Evolutionary conservation across 2,113 vertebrate genomes (phyloP).

Genomic region (Scartelaos histophorus): DNA sequence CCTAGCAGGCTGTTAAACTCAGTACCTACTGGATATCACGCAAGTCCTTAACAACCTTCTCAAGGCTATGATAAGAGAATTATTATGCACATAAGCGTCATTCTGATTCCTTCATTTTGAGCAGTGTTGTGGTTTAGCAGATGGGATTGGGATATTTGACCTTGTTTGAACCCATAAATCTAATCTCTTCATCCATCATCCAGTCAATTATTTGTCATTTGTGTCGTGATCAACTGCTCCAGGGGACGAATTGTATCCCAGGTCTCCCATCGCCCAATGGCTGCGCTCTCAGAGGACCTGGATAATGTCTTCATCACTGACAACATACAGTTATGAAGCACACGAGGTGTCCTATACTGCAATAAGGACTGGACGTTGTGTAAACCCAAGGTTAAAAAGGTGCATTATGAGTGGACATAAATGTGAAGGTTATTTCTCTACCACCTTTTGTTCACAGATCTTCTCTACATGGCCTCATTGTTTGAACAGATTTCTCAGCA

Average conservation of each 20-base stretch:
- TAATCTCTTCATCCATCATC: slow-evolving; percentile 75
- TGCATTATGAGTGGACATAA: background rate
- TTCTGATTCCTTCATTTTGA: slow-evolving; percentile 59
- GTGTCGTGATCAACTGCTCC: slow-evolving; percentile 73
- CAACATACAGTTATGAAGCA: slow-evolving; percentile 42
- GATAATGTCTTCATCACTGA: slow-evolving; percentile 55
- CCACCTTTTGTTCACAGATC: background rate
- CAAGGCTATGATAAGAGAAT: slow-evolving; percentile 68
- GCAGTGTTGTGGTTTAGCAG: slow-evolving; percentile 69
- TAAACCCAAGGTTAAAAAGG: slow-evolving; percentile 15
- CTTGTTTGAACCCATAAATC: slow-evolving; percentile 77
- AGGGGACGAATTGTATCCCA: slow-evolving; percentile 66
- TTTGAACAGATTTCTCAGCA: background rate
- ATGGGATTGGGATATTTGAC: slow-evolving; percentile 74
- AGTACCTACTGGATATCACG: slow-evolving; percentile 71
- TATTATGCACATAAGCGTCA: slow-evolving; percentile 72
- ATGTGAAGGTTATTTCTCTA: background rate
- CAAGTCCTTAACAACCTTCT: slow-evolving; percentile 72
- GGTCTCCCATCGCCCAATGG: slow-evolving; percentile 54
- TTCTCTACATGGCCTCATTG: background rate
- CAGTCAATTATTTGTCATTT: slow-evolving; percentile 78
- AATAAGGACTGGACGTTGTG: slow-evolving; percentile 33
- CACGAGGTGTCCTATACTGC: slow-evolving; percentile 28
- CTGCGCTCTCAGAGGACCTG: slow-evolving; percentile 54
- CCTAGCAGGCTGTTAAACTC: slow-evolving; percentile 67